phyloP scores from a whole-genome alignment of 53 echinoderm and acorn worm genomes.

The Astropecten irregularis region DNA sequence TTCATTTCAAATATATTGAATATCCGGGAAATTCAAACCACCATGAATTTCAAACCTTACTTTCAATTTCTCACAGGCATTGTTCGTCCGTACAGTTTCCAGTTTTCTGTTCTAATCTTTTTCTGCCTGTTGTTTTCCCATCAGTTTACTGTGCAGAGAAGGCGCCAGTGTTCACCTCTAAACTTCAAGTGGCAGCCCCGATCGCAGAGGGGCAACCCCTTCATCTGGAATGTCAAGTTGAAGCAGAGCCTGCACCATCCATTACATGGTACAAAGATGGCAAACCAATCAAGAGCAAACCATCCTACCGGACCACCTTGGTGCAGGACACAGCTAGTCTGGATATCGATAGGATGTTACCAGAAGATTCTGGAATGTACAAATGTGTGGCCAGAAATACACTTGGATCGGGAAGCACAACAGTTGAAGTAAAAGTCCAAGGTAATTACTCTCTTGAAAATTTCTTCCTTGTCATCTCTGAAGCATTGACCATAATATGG shows the following conservation, averaged over 20 bases:
- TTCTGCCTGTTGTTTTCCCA: too few species aligned
- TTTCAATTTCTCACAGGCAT: too few species aligned
- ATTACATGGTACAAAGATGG: constrained; percentile 76
- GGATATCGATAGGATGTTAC: constrained; percentile 40
- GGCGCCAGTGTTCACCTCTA: constrained; percentile 62
- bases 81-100: too few species aligned
- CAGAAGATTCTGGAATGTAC: constrained; percentile 69
- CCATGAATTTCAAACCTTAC: too few species aligned
- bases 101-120: too few species aligned
- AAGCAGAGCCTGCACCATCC: constrained; percentile 46
- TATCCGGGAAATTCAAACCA: too few species aligned
- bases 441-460: constrained; percentile 34
- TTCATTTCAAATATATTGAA: too few species aligned
- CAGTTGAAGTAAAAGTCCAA: constrained; percentile 41
- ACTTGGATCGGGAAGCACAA: constrained; percentile 23
- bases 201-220: constrained; percentile 73
- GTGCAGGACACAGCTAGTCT: constrained; percentile 20
- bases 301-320: constrained; percentile 16
- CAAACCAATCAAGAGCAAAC: constrained; percentile 43
- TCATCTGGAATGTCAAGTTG: constrained; percentile 68
- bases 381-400: constrained; percentile 39
- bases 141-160: constrained; percentile 25
- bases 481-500: too few species aligned
- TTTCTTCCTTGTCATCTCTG: too few species aligned
- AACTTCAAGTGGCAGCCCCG: constrained; percentile 61